phyloP scores from a whole-genome alignment of 2,888 invertebrate genomes.

The Corbicula japonica region DNA sequence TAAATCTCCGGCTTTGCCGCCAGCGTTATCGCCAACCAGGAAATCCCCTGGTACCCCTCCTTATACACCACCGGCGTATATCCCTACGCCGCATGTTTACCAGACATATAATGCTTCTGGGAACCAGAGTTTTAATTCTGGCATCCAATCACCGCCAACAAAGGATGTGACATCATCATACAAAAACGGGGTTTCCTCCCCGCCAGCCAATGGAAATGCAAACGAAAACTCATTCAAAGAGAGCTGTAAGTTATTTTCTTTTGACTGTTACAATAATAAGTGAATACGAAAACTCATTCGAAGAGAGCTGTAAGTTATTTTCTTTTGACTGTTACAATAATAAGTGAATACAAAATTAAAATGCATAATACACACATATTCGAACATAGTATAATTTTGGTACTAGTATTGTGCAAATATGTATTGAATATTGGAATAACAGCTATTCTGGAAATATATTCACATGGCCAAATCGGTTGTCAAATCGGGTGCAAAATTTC shows the following conservation, averaged over 20 bases:
- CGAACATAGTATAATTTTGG: too few species aligned
- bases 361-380: too few species aligned
- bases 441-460: neutral
- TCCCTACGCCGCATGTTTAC: conserved; percentile 9
- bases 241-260: conserved; percentile 51
- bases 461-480: too few species aligned
- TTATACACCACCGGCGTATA: conserved; percentile 23
- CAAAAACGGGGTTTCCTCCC: conserved; percentile 16
- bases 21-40: conserved; percentile 17
- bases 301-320: too few species aligned
- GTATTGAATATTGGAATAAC: too few species aligned
- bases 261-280: neutral
- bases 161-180: conserved; percentile 26
- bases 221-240: conserved; percentile 25
- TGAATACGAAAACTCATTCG: too few species aligned
- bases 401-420: too few species aligned
- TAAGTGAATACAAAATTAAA: too few species aligned
- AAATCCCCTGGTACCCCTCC: conserved; percentile 54
- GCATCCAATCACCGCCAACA: conserved; percentile 17
- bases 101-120: conserved; percentile 12
- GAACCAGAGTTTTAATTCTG: conserved; percentile 1
- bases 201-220: conserved; percentile 8
- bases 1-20: conserved; percentile 32
- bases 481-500: too few species aligned
- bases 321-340: too few species aligned